A percentile compares a stretch with the other conserved stretches of the same genome.
Conservation (phyloP, 2,797 vertebrate genomes). For the Pelodytes ibericus region DNA sequence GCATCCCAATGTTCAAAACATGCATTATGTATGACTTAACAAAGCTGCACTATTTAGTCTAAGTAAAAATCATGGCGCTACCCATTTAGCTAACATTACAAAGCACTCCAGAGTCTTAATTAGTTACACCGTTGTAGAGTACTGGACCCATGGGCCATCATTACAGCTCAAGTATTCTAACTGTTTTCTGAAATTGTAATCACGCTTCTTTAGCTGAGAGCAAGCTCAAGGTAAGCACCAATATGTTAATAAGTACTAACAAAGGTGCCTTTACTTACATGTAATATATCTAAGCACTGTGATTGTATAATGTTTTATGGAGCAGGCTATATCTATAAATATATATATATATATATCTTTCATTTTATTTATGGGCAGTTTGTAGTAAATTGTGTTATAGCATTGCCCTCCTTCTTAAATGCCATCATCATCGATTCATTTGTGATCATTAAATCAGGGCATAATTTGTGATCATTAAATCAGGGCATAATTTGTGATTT, state of each 20-base stretch:
- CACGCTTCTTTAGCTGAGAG: slow-evolving; percentile 16
- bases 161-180: slow-evolving; percentile 41
- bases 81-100: slow-evolving; percentile 49
- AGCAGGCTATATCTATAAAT: no score
- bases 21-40: slow-evolving; percentile 32
- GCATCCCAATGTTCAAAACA: slow-evolving; percentile 27
- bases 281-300: no score
- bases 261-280: background rate
- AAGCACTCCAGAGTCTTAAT: slow-evolving; percentile 49
- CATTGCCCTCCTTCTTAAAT: no score
- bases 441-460: no score
- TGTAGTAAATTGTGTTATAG: no score
- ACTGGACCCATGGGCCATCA: slow-evolving; percentile 44
- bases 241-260: background rate
- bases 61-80: slow-evolving; percentile 23
- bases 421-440: no score
- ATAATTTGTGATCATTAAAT: no score
- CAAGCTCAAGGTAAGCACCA: slow-evolving; percentile 38
- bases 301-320: no score
- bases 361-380: no score
- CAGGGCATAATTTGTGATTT: no score
- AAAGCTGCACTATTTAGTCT: slow-evolving; percentile 37
- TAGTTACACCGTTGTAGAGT: slow-evolving; percentile 47
- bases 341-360: no score
- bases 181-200: slow-evolving; percentile 38